A percentile compares a stretch with the other conserved stretches of the same genome.
Conservation (phyloP, 1,140 invertebrate genomes). For the Leptopilina clavipes region DNA sequence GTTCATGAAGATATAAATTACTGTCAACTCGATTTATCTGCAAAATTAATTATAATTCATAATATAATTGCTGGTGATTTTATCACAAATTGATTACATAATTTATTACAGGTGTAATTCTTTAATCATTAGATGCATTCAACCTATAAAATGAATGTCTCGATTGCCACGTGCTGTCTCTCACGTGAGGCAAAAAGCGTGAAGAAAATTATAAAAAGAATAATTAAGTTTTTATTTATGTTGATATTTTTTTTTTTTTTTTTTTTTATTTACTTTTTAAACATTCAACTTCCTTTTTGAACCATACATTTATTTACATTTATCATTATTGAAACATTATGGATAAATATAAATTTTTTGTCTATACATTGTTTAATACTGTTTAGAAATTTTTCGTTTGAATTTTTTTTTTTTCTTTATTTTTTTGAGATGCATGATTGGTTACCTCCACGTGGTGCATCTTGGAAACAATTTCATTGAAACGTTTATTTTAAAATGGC, state of each 20-base stretch:
- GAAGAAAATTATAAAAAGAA: constrained; percentile 14
- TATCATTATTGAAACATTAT: too few relatives aligned
- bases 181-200: constrained; percentile 11
- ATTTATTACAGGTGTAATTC: background rate
- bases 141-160: constrained; percentile 6
- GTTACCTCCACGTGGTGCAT: too few relatives aligned
- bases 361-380: too few relatives aligned
- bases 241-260: background rate
- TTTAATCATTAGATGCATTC: constrained; percentile 8
- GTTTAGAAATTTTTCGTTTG: too few relatives aligned
- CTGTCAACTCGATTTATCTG: background rate
- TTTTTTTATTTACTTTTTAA: background rate
- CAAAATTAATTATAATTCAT: background rate
- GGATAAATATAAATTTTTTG: too few relatives aligned
- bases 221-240: background rate
- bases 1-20: background rate
- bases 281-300: too few relatives aligned
- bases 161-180: constrained; percentile 7
- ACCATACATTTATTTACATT: too few relatives aligned
- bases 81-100: constrained; percentile 1
- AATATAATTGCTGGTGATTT: background rate
- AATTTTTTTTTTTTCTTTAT: too few relatives aligned
- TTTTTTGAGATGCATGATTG: too few relatives aligned
- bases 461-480: too few relatives aligned
- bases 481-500: too few relatives aligned